Base-by-base conservation (phyloP, 2,797 vertebrate genomes). In the Myotis findleyi region DNA sequence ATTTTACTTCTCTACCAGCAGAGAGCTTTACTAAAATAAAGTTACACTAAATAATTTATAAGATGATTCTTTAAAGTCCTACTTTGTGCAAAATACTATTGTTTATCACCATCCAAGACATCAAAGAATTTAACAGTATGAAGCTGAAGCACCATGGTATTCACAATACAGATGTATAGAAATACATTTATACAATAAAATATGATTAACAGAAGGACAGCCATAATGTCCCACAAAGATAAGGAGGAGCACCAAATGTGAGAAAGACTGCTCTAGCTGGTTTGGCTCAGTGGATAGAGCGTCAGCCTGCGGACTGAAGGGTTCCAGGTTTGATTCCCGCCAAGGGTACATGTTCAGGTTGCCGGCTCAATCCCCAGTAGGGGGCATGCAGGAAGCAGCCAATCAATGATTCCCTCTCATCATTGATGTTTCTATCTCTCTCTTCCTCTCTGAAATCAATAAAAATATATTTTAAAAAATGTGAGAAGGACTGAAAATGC, bases 101-200 rank as follows among this genome's bases (percentile, higher is more conserved):
- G 86, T 66, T 94, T 86, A 92, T 75, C 16, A 75, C 47, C 49
- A 38, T 36, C 16, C 14, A 8, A 10, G 14, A 82, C 23, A 47
- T 44, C 55, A 62, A 91, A 86, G n/a, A 89, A 12, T 72, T 79
- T 79, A 86, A 96, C 85, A 17, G 27, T 2, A 68, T 49, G 64
- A 89, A 66, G 69, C 21, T n/a, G n/a, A 18, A 62, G 11, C 30
- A 4, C 36, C 14, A 47, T 0, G 0, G 2, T 68, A 82, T 30
- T 47, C 51, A 18, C 9, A 41, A 4, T 57, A 44, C 16, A 72
- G 38, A 27, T 27, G 38, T 41, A 72, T 27, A 53, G 47, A 68
- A 75, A 87, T 64, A 64, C n/a, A 21, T 20, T 75, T 91, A 72
- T 64, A 75, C 82, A 68, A 75, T 53, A 71, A 21, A 3, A 5